Evolutionary conservation across 1,140 invertebrate species (phyloP), one percentile per base, ranked within the genome.

Genomic region (Arctopsyche grandis): DNA sequence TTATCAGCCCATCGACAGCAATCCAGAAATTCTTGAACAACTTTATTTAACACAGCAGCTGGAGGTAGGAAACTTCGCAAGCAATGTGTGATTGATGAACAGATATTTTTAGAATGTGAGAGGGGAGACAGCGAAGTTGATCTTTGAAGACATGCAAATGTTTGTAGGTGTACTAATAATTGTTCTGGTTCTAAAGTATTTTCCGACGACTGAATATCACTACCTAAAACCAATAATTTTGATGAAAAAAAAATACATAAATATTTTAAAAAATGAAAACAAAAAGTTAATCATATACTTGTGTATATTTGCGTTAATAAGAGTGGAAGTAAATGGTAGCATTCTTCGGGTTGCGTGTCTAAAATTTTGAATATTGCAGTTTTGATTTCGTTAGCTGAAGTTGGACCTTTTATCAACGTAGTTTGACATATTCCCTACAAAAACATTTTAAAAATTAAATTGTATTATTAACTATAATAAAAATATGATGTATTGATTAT

Each of bases 151-250:
- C 80, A 0, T 85, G 87, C n/a, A 86, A 85, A 5, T 85, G 83
- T 77, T 87, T 87, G 87, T 86, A 88, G 0, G 85, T 87, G 80
- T 82, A 86, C 86, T 5, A 88, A 86, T 0, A 89, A 83, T 0
- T 88, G 83, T 75, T 89, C 88, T 0, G 88, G 88, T 21, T 89
- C 88, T 85, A 89, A 86, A 69, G 86, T 86, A 0, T 86, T 87
- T 0, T 87, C 87, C 77, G 87, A 84, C 0, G 86, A 80, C 14
- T 85, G 76, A 43, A 60, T 44, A 69, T 78, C 79, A 5, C 16
- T 44, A 21, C 75, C 74, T 77, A 19, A 26, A 66, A 79, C n/a
- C 7, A 46, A 74, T 9, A 70, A 21, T 60, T 14, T 60, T 14
- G 56, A 14, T 60, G 5, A 16, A 9, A 60, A 66, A 66, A 1